A percentile compares a stretch with the other conserved stretches of the same genome.
Conservation (phyloP, 2,888 invertebrate genomes). For the Spodoptera picta region DNA sequence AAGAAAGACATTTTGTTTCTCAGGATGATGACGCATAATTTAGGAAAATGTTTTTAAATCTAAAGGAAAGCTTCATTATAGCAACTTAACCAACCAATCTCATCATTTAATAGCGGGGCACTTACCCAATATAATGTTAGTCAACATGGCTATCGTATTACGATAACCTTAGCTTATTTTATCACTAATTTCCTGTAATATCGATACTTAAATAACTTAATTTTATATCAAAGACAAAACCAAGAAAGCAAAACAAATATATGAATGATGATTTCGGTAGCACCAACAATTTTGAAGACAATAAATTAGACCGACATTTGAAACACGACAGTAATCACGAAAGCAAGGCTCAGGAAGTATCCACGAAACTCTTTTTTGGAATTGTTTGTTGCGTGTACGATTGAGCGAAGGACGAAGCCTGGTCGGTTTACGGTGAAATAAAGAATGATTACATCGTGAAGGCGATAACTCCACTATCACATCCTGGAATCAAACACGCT, state of each 20-base stretch:
- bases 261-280: slow-evolving; percentile 5
- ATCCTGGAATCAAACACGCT: slow-evolving; percentile 67
- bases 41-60: no score
- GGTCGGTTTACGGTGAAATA: slow-evolving; percentile 55
- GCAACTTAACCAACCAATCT: no score
- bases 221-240: no score
- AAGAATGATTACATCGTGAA: slow-evolving; percentile 60
- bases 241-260: neutral
- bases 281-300: slow-evolving; percentile 11
- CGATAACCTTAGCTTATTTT: no score
- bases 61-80: no score
- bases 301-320: slow-evolving; percentile 27
- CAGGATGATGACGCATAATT: no score
- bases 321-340: slow-evolving; percentile 28
- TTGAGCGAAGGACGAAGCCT: slow-evolving; percentile 55
- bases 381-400: slow-evolving; percentile 50
- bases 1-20: no score
- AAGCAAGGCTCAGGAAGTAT: slow-evolving; percentile 41
- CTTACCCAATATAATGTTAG: no score
- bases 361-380: slow-evolving; percentile 40
- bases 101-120: no score
- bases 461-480: slow-evolving; percentile 66
- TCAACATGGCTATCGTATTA: no score
- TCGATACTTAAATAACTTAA: no score
- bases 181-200: no score